Evolutionary conservation across 2,888 invertebrate species (phyloP), one percentile per base, ranked within the genome.

Genomic region (Ophraella communa): DNA sequence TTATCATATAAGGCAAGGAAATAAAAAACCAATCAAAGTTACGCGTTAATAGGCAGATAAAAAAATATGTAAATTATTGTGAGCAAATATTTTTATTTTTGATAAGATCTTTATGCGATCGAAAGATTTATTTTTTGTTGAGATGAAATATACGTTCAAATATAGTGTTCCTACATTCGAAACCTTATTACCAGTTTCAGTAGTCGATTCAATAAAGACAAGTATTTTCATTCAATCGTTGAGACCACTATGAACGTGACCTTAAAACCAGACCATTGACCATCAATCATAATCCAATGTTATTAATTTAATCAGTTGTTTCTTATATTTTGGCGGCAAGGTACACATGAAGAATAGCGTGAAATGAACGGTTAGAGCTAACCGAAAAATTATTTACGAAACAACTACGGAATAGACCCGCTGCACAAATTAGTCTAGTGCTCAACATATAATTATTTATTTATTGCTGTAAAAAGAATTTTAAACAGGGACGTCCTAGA

Each of bases 231-330:
- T 51, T 27, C 17, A 27, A 17, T 51, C 8, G 4, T 23, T 27
- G 0, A 10, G 14, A 51, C 49, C n/a, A 51, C 49, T 27, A 17
- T 35, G 21, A 54, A 18, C 54, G 39, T 54, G 54, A 54, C 39
- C 54, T 39, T 39, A 39, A 54, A 20, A 42, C 21, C 20, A 21
- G 10, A 10, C 11, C 54, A 42, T 35, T 17, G 24, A 39, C 52
- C 27, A 60, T 60, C 60, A 60, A 60, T 60, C 60, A 60, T 20
- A 17, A 27, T 51, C 49, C 20, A 20, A 52, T 51, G 27, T 42
- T 60, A 60, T 60, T 60, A 60, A 60, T 53, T 52, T 60, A 60
- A 60, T 60, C 60, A 60, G 52, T 18, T 20, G 17, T 52, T n/a
- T 18, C 11, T 44, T 10, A 23, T 20, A 35, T 21, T 52, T 39